A percentile compares a stretch with the other conserved stretches of the same genome.
Evolutionary conservation across 2,888 invertebrate genomes (phyloP).

Genomic region (Shargacucullia verbasci): DNA sequence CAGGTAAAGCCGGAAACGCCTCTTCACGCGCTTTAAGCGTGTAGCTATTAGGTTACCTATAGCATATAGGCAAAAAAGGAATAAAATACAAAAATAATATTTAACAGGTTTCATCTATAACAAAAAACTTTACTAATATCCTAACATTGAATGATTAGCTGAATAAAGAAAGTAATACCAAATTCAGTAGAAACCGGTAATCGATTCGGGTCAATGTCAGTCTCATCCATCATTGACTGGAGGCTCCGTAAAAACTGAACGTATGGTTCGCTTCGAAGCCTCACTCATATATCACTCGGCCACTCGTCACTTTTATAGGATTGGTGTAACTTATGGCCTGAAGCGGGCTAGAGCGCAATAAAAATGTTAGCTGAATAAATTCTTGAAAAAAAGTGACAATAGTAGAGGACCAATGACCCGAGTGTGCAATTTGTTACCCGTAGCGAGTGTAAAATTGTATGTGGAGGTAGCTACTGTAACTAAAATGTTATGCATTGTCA

Average conservation of each 20-base stretch:
- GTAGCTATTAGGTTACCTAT: no score
- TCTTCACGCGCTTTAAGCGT: conserved; percentile 2
- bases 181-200: conserved; percentile 58
- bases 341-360: conserved; percentile 34
- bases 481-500: no score
- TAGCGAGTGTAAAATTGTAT: no score
- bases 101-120: conserved; percentile 5
- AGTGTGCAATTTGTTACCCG: no score
- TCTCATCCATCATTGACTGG: conserved; percentile 73
- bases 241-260: conserved; percentile 69
- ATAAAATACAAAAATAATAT: no score
- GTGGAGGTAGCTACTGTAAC: no score
- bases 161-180: conserved; percentile 45
- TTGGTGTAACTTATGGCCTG: conserved; percentile 45
- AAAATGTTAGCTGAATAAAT: conserved; percentile 30
- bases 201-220: conserved; percentile 78
- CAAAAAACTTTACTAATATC: conserved; percentile 27
- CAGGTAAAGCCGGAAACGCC: no score
- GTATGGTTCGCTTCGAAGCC: conserved; percentile 65
- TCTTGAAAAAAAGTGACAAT: conserved; percentile 2
- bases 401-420: background rate
- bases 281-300: conserved; percentile 73
- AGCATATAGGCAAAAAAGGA: no score
- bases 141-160: conserved; percentile 39
- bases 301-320: conserved; percentile 65